Evolutionary conservation across 2,797 vertebrate genomes (phyloP).

Genomic region (Eurystomus glaucurus): DNA sequence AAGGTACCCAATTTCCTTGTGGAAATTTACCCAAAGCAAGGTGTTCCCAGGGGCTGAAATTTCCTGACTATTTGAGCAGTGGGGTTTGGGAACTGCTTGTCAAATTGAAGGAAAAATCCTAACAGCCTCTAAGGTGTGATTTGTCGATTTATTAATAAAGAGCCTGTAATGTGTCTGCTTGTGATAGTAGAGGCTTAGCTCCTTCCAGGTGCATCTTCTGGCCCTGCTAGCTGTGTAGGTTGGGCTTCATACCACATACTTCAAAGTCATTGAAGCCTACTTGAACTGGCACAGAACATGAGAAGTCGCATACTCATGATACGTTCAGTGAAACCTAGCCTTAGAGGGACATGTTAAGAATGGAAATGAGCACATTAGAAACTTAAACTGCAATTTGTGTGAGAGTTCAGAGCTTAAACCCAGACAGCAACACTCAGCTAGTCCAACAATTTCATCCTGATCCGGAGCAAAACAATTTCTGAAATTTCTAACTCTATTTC

Average conservation of each 20-base stretch:
- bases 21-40: not conserved
- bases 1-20: not conserved
- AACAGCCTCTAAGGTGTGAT: not conserved
- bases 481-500: not conserved
- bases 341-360: not conserved
- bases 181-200: not conserved
- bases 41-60: not conserved
- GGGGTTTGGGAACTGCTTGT: not conserved
- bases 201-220: not conserved
- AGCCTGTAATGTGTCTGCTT: not conserved
- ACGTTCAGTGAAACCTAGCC: not conserved
- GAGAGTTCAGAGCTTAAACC: not conserved
- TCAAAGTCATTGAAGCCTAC: not conserved
- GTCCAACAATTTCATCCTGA: not conserved
- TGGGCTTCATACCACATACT: not conserved
- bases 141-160: not conserved
- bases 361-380: not conserved
- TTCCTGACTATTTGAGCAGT: not conserved
- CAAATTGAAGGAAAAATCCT: not conserved
- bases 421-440: fast-evolving
- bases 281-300: not conserved
- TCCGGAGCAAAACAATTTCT: fast-evolving
- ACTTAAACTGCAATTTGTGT: not conserved
- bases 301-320: not conserved
- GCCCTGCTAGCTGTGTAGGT: not conserved